A percentile compares a stretch with the other conserved stretches of the same genome.
Evolutionary conservation across 2,888 invertebrate genomes (phyloP).

Genomic region (Biston betularia): DNA sequence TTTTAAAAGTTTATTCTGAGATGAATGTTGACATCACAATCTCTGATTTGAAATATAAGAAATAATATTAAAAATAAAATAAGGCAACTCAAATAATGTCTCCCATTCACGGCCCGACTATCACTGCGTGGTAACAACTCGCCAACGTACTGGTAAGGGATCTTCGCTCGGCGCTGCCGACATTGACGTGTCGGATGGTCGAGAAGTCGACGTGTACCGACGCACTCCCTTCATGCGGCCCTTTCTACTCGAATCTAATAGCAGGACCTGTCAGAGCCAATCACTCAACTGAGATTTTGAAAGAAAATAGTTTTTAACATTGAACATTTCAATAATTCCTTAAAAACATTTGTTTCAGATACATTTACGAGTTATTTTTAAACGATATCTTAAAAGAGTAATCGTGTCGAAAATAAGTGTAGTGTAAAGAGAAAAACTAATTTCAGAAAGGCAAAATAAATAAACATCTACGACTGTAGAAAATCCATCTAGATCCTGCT

Average conservation of each 20-base stretch:
- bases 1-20: no score
- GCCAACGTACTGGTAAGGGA: slow-evolving; percentile 80
- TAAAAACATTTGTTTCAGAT: background rate
- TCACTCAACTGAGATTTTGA: slow-evolving; percentile 60
- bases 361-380: no score
- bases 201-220: slow-evolving; percentile 79
- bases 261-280: slow-evolving; percentile 84
- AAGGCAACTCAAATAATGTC: slow-evolving; percentile 45
- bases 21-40: no score
- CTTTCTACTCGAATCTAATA: slow-evolving; percentile 84
- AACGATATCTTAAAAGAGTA: background rate
- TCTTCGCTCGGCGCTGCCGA: slow-evolving; percentile 83
- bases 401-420: slow-evolving; percentile 27
- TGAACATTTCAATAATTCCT: background rate
- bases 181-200: slow-evolving; percentile 81
- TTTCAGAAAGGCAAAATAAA: slow-evolving; percentile 14
- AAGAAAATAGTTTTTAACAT: slow-evolving; percentile 9
- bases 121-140: slow-evolving; percentile 78
- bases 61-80: background rate
- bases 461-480: slow-evolving; percentile 12
- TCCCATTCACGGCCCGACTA: slow-evolving; percentile 48
- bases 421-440: slow-evolving; percentile 26
- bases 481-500: slow-evolving; percentile 8
- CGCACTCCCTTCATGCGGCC: slow-evolving; percentile 72
- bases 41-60: no score